Base-by-base conservation (phyloP, 2,797 vertebrate species). In the Diplodus sargus region DNA sequence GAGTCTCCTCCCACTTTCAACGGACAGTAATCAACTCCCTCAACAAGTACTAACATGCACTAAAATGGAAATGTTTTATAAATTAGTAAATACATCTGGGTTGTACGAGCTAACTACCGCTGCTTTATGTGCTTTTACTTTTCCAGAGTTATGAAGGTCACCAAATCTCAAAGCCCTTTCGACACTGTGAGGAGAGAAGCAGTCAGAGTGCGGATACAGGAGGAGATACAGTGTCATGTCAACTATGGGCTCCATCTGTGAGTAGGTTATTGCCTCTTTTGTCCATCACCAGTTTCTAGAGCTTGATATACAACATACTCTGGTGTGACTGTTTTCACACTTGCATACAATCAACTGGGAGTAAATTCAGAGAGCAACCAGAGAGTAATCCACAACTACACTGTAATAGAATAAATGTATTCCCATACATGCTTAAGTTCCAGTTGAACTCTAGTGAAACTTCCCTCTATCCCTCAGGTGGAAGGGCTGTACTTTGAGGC, bases 161-260 rank as follows among this genome's bases (percentile, higher is more conserved):
- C 67, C 63, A 60, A 73, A 58, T 23, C 64, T 18, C 64, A 51
- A 73, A 85, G 85, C 52, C 76, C 81, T 0, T 84, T 88, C 53
- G 87, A 87, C 62, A 20, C 70, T 11, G 79, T 88, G 75, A 92
- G 75, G 83, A 92, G 87, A 79, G 70, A 92, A 43, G 67, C 68
- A 14, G 78, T 81, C 51, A 87, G 76, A 77, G 54, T 0, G 39
- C 66, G 84, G 70, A 56, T 87, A 59, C 67, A 88, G 52, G 90
- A 94, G 57, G 92, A 95, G 72, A 92, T 94, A 69, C 83, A 90
- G 43, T 87, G 45, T 0, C 90, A 90, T 17, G 18, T 90, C n/a
- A 63, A 78, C 60, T 76, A 93, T 66, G 85, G 90, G 63, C 82
- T 87, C 56, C 63, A 73, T 69, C 79, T 95, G 92, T 92, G 75